Conservation (phyloP, 92 coral and sea anemone genomes). For the Muricea muricata region DNA sequence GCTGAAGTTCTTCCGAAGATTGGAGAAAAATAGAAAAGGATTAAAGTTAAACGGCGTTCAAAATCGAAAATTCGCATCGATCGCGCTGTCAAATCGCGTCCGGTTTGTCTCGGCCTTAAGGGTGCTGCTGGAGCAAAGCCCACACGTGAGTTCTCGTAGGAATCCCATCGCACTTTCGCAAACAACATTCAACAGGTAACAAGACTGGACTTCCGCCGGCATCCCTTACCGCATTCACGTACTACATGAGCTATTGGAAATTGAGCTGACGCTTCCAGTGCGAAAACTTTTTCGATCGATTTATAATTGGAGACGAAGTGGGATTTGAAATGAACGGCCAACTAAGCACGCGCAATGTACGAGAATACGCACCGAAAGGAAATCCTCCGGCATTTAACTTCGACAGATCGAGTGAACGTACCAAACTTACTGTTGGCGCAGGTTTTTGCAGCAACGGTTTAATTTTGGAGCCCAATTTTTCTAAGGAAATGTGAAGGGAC, state of each 20-base stretch:
- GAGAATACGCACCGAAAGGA: not conserved
- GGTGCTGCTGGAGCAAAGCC: no score
- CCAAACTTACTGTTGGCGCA: not conserved
- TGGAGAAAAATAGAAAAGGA: no score
- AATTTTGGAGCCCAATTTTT: not conserved
- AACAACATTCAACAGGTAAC: not conserved
- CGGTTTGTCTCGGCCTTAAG: no score
- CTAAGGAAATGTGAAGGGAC: not conserved
- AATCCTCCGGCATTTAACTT: not conserved
- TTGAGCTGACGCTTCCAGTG: not conserved
- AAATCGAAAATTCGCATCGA: no score
- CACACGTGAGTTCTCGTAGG: no score
- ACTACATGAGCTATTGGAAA: not conserved
- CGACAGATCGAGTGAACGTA: not conserved
- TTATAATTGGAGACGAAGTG: not conserved
- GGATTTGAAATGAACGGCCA: no score
- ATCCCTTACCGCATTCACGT: not conserved
- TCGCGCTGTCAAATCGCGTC: no score
- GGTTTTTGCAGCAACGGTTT: not conserved
- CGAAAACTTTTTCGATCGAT: not conserved
- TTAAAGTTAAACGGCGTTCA: no score
- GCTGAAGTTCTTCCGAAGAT: no score
- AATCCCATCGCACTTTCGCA: not conserved
- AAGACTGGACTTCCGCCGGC: not conserved
- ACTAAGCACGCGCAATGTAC: no score